A percentile compares a stretch with the other conserved stretches of the same genome.
These are phyloP conservation scores for Platypus cylindrus DNA, from an alignment of 2,888 invertebrate genomes.

Conservation along the genomic window DNA sequence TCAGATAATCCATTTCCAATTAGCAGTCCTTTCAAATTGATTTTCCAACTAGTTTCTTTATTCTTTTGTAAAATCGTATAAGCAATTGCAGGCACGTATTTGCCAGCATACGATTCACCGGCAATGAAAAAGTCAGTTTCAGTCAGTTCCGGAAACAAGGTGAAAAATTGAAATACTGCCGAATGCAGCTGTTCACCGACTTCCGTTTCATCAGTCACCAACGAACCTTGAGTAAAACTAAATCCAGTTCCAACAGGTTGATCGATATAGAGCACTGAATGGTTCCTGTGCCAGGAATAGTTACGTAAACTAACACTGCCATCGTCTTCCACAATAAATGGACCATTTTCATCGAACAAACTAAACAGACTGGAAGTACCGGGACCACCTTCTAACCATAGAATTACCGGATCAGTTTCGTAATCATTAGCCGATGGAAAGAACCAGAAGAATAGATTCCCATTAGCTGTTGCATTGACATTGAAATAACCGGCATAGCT, in stretches of 20 bases:
- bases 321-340: constrained; percentile 41
- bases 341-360: constrained; percentile 70
- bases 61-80: constrained; percentile 54
- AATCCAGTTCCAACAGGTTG: constrained; percentile 82
- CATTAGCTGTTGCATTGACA: constrained; percentile 57
- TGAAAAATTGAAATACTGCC: constrained; percentile 65
- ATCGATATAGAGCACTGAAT: constrained; percentile 78
- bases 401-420: constrained; percentile 51
- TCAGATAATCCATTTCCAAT: constrained; percentile 54
- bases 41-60: constrained; percentile 19
- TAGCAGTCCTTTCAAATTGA: constrained; percentile 25
- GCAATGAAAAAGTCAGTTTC: constrained; percentile 67
- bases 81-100: constrained; percentile 59
- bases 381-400: constrained; percentile 69
- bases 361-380: constrained; percentile 65
- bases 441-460: constrained; percentile 82
- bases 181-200: constrained; percentile 67
- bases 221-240: constrained; percentile 70
- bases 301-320: constrained; percentile 37
- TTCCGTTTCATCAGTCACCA: constrained; percentile 61
- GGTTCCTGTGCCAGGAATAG: constrained; percentile 64
- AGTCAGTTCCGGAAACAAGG: constrained; percentile 60
- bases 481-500: constrained; percentile 70
- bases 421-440: constrained; percentile 50
- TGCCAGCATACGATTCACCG: constrained; percentile 80